Evolutionary conservation across 92 coral and sea anemone genomes (phyloP).

Genomic region (Epizoanthus stellaris): DNA sequence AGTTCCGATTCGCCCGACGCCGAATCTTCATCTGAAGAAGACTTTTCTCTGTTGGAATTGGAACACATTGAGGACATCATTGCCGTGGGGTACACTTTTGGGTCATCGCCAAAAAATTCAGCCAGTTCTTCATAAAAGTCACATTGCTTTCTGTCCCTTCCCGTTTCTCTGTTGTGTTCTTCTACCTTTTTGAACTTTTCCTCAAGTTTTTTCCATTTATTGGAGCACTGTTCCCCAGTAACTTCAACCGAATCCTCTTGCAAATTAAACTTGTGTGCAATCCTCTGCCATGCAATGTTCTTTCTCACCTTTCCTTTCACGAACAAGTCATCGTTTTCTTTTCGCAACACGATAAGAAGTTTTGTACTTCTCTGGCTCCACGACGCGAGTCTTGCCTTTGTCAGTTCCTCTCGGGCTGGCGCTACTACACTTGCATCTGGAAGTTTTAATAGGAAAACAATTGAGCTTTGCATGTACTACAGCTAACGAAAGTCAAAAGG

Average conservation of each 20-base stretch:
- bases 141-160: conserved; percentile 43
- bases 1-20: conserved; percentile 37
- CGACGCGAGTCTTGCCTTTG: conserved; percentile 22
- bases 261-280: conserved; percentile 47
- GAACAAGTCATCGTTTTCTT: conserved; percentile 36
- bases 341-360: conserved; percentile 12
- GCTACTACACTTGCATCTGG: too few species aligned
- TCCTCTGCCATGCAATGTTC: conserved; percentile 42
- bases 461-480: too few species aligned
- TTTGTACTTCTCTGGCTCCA: conserved; percentile 46
- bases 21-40: background rate
- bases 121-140: conserved; percentile 45
- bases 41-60: background rate
- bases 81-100: conserved; percentile 26
- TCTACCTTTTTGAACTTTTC: conserved; percentile 37
- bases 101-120: conserved; percentile 44
- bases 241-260: conserved; percentile 3
- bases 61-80: conserved; percentile 28
- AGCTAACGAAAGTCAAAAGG: too few species aligned
- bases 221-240: conserved; percentile 42
- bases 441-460: too few species aligned
- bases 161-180: conserved; percentile 49
- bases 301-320: conserved; percentile 36
- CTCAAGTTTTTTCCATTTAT: conserved; percentile 44
- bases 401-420: background rate